Base-by-base conservation (phyloP, 2,113 vertebrate species). In the Zingel zingel region DNA sequence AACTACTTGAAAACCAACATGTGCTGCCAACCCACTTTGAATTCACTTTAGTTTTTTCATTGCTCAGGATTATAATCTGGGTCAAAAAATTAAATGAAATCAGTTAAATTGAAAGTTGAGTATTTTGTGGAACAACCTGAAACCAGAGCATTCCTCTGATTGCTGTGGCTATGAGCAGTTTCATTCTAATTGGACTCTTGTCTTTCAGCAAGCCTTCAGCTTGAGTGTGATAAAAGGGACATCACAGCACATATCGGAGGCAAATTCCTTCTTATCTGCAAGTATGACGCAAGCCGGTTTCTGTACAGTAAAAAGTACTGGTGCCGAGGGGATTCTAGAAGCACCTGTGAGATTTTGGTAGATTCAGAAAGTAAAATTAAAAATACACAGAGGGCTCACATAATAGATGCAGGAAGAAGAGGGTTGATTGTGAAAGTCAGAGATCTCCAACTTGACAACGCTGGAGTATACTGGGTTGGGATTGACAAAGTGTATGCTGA, bases 391-490 rank as follows among this genome's bases (percentile, higher is more conserved):
- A 90, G 86, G 45, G 56, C 71, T 57, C 13, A 8, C 0, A 74
- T 95, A 7, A 0, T 36, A 3, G 88, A 95, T 36, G 0, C 0
- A 9, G 0, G 19, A 33, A 77, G 5, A 63, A 61, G 8, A 36
- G 76, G 76, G 0, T 30, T 96, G 56, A 5, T 82, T 62, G 85
- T 96, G 18, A 77, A 48, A n/a, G 82, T 95, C 79, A 89, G 51
- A 13, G 33, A 74, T 30, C 90, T 96, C 27, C 76, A 45, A 1
- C 63, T 85, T 23, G 84, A 83, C 0, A 94, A 96, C 64, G 18
- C 77, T 59, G 95, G 93, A 62, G 78, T 18, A 0, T 95, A 95
- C 39, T 96, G 95, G 95, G 87, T 94, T 16, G 95, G 92, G 36
- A 95, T 96, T 50, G 87, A 95, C 56, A 95, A 83, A 88, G 7